These are phyloP conservation scores for Polypedilum vanderplanki DNA, from an alignment of 1,140 invertebrate species.

Conservation along the genomic window DNA sequence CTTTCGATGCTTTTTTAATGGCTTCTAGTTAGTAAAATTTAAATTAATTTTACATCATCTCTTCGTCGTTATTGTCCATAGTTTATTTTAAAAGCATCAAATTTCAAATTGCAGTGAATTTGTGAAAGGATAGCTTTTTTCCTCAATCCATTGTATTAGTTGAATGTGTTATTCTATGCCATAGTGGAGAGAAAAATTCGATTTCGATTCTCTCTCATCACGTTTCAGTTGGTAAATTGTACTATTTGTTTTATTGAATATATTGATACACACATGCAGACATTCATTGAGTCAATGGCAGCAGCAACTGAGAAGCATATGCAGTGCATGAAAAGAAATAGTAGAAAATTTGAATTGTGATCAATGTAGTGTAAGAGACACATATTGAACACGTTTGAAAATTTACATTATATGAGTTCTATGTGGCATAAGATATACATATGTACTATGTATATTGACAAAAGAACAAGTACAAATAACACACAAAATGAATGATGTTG, in stretches of 20 bases:
- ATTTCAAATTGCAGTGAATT: no score
- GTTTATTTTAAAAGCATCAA: no score
- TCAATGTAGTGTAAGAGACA: constrained; percentile 25
- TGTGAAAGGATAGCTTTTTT: no score
- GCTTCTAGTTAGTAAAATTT: no score
- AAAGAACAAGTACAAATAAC: neutral
- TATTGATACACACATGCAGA: constrained; percentile 15
- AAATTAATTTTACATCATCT: no score
- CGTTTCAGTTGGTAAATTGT: constrained; percentile 28
- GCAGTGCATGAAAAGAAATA: neutral
- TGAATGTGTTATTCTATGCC: no score
- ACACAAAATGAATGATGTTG: constrained; percentile 12
- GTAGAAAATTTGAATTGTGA: constrained; percentile 25
- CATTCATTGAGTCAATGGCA: constrained; percentile 4
- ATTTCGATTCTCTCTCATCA: constrained; percentile 23
- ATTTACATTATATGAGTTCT: constrained; percentile 6
- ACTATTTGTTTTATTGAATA: constrained; percentile 29
- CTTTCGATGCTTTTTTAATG: no score
- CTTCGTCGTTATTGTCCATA: no score
- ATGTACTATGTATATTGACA: neutral
- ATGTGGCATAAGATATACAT: neutral
- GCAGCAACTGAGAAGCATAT: neutral
- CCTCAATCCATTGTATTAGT: no score
- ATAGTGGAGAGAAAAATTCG: neutral
- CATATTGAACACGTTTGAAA: constrained; percentile 20